Evolutionary conservation across 1,140 invertebrate species (phyloP), one percentile per base, ranked within the genome.

Genomic region (Calephelis nemesis): DNA sequence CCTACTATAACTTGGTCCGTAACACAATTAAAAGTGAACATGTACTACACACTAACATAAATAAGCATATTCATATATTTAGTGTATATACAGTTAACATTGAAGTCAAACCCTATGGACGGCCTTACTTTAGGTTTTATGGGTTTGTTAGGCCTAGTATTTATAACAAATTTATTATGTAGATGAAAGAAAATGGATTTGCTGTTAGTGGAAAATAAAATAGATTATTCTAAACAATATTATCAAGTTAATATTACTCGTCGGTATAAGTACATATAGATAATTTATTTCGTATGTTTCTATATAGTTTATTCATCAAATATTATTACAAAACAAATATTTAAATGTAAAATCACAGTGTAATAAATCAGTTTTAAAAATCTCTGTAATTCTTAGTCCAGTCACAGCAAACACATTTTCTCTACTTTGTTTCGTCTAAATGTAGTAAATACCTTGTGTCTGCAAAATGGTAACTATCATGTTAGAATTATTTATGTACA

Each of bases 381-480:
- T 30, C 30, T 30, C 30, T 30, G 30, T 4, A 30, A 4, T 30
- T 30, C 4, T 30, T 30, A 30, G 13, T 0, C 49, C 6, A 50
- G 13, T 15, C 15, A 54, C 50, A 19, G 9, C 50, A 19, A 54
- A 54, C 1, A 19, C 15, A 10, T 54, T 54, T 7, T 30, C 15
- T 13, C 15, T 54, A 30, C 0, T 15, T 10, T 54, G 13, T 10
- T 3, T 52, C 52, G 52, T 30, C 9, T 30, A 10, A 54, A 54
- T 19, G 15, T 7, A 19, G 19, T 30, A 13, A 52, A 52, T 19
- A 54, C 52, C 3, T n/a, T 58, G 30, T 39, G 40, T 7, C 54
- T 39, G 54, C 30, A 58, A 58, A 58, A 58, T 39, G 54, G 54
- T 58, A 58, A 58, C 54, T 58, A 58, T 58, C 1, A 12, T 39